Conservation (phyloP, 1,140 invertebrate genomes). For the Diploscapter pachys region DNA sequence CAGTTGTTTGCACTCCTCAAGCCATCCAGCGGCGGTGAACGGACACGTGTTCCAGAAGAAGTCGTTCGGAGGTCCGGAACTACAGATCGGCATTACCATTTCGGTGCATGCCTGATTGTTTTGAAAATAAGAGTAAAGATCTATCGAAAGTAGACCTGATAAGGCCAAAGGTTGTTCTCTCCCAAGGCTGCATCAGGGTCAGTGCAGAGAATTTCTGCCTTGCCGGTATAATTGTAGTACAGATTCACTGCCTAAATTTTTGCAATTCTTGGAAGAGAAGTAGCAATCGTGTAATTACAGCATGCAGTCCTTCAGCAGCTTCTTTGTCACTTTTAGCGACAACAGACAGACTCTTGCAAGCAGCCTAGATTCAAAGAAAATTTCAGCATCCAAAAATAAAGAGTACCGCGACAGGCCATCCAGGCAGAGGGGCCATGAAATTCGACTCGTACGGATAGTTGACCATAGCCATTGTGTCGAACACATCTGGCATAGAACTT, state of each 20-base stretch:
- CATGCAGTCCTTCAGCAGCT: conserved; percentile 60
- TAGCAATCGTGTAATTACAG: too few relatives aligned
- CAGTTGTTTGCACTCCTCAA: conserved; percentile 9
- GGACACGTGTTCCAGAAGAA: conserved; percentile 45
- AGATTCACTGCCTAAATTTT: conserved; percentile 71
- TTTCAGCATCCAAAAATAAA: neutral
- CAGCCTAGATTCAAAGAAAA: neutral
- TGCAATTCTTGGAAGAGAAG: neutral
- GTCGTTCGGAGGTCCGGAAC: conserved; percentile 65
- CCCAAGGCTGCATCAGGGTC: conserved; percentile 60
- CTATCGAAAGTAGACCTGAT: neutral
- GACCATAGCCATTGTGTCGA: conserved; percentile 48
- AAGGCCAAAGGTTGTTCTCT: conserved; percentile 72
- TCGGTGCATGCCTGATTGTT: conserved; percentile 74
- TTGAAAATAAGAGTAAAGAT: too few relatives aligned
- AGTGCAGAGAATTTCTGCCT: conserved; percentile 24
- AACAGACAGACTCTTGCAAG: conserved; percentile 38
- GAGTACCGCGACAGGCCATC: conserved; percentile 68
- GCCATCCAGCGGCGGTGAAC: conserved; percentile 68
- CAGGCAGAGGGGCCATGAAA: conserved; percentile 62
- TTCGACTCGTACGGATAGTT: conserved; percentile 63
- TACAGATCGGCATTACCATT: conserved; percentile 90
- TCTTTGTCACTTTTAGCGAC: conserved; percentile 61
- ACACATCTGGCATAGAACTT: neutral
- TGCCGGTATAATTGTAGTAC: conserved; percentile 78